Conservation (phyloP, 2,797 vertebrate species). For the Neosalanx taihuensis region DNA sequence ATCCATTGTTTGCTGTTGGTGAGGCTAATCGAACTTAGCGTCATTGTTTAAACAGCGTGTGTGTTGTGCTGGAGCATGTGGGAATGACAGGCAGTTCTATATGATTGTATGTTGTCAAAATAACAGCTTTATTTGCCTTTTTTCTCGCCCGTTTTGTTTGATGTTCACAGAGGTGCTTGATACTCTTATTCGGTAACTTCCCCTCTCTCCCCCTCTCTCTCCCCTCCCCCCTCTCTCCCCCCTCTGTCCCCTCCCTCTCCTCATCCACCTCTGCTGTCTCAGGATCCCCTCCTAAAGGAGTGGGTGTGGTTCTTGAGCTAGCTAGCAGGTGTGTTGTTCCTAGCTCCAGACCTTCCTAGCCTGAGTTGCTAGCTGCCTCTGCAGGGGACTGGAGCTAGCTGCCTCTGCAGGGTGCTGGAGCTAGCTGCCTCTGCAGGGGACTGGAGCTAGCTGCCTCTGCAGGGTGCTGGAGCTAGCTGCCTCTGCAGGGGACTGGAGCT, state of each 20-base stretch:
- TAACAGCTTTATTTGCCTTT: slow-evolving; percentile 45
- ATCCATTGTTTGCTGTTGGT: too few relatives aligned
- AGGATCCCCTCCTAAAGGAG: not conserved
- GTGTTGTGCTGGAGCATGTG: slow-evolving; percentile 40
- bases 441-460: too few relatives aligned
- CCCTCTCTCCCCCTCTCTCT: not conserved
- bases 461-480: too few relatives aligned
- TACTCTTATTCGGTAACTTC: slow-evolving; percentile 15
- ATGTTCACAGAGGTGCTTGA: slow-evolving; percentile 48
- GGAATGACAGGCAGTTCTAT: slow-evolving; percentile 53
- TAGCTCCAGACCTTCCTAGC: slow-evolving; percentile 10
- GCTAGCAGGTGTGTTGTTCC: not conserved
- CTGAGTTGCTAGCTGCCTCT: slow-evolving; percentile 2
- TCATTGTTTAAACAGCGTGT: slow-evolving; percentile 26
- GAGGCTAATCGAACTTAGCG: slow-evolving; percentile 13
- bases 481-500: slow-evolving; percentile 2
- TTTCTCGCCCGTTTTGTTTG: slow-evolving; percentile 21
- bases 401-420: slow-evolving; percentile 16
- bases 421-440: slow-evolving; percentile 4
- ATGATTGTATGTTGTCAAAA: slow-evolving; percentile 43
- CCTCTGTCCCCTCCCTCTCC: not conserved
- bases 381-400: too few relatives aligned
- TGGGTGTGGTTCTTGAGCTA: not conserved
- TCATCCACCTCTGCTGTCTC: not conserved
- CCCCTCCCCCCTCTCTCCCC: not conserved